A percentile compares a stretch with the other conserved stretches of the same genome.
Evolutionary conservation across 1,140 invertebrate species (phyloP).

Genomic region (Pseudomyrmex sp.): DNA sequence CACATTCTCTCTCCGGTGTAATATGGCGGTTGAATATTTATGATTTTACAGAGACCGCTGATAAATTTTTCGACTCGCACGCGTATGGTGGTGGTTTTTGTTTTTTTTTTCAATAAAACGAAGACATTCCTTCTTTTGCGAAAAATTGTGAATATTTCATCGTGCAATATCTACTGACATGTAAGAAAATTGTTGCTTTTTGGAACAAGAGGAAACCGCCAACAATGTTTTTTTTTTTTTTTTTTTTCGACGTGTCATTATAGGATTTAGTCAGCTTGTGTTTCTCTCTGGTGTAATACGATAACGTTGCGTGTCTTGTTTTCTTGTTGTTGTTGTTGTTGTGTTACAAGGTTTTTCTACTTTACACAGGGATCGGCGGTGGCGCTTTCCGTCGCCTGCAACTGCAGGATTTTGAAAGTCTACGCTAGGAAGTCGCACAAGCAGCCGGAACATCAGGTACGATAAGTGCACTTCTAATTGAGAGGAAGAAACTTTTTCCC

Average conservation of each 20-base stretch:
- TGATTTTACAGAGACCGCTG: neutral
- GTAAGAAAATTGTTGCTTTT: neutral
- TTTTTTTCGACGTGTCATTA: neutral
- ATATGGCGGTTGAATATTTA: neutral
- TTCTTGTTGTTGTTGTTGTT: neutral
- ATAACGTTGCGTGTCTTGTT: neutral
- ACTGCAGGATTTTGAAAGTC: conserved; percentile 87
- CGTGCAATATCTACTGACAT: no score
- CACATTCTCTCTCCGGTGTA: neutral
- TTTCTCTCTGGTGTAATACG: conserved; percentile 7
- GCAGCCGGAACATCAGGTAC: conserved; percentile 82
- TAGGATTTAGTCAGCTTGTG: neutral
- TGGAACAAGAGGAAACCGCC: neutral
- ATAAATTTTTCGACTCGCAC: neutral
- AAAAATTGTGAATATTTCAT: no score
- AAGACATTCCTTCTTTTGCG: no score
- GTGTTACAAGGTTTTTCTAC: conserved; percentile 4
- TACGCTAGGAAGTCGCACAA: conserved; percentile 84
- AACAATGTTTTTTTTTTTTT: neutral
- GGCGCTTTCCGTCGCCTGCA: conserved; percentile 88
- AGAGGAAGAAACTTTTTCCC: neutral
- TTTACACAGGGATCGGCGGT: conserved; percentile 86
- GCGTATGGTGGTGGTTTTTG: no score
- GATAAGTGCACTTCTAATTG: neutral
- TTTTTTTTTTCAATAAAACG: no score